These are phyloP conservation scores for Amazona finschi DNA, from an alignment of 2,797 vertebrate species.

Conservation along the genomic window DNA sequence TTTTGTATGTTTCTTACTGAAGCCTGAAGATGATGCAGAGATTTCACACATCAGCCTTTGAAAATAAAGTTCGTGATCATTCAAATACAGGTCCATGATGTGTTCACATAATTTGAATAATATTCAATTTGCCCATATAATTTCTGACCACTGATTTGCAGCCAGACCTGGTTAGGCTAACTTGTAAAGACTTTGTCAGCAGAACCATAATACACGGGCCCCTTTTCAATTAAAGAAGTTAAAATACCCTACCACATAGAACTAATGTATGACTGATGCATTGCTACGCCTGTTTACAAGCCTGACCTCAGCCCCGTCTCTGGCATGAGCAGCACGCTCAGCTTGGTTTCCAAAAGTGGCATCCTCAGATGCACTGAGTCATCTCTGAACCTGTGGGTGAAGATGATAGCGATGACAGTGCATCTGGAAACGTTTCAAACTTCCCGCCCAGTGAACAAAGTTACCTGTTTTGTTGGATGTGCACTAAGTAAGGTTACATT, in stretches of 20 bases:
- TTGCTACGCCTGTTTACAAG: background rate
- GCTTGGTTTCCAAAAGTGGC: constrained; percentile 10
- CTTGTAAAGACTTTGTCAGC: background rate
- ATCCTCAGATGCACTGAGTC: constrained; percentile 15
- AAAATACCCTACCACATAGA: background rate
- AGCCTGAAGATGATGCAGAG: background rate
- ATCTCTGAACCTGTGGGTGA: constrained; percentile 28
- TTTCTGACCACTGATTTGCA: background rate
- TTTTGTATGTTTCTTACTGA: background rate
- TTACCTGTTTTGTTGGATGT: background rate
- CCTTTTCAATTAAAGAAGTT: background rate
- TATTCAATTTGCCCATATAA: background rate
- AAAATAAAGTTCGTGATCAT: background rate
- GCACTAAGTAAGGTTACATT: background rate
- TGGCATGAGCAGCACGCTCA: background rate
- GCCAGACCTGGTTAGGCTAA: background rate
- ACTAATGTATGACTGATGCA: background rate
- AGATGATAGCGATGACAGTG: constrained; percentile 3
- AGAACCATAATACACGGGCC: background rate
- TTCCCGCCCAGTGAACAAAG: constrained; percentile 13
- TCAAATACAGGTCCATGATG: background rate
- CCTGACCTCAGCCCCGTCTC: background rate
- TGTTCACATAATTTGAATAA: background rate
- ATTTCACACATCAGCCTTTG: background rate
- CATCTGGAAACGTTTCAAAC: constrained; percentile 13